These are phyloP conservation scores for Nematopogon swammerdamellus DNA, from an alignment of 2,888 invertebrate species.

Conservation along the genomic window DNA sequence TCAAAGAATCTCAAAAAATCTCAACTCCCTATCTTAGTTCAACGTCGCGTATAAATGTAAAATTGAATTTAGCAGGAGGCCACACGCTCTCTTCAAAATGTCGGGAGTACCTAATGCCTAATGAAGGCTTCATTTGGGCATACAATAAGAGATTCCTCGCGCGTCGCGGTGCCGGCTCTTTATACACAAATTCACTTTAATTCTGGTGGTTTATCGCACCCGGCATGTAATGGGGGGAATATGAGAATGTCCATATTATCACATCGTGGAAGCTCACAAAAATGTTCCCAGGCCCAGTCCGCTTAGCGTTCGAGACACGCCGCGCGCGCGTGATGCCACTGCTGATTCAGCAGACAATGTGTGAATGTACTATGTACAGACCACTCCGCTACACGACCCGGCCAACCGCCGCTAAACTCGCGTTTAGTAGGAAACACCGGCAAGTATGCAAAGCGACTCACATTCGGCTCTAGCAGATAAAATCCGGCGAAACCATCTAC, in stretches of 20 bases:
- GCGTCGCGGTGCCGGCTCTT: not conserved
- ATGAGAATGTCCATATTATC: slow-evolving; percentile 58
- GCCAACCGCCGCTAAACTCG: not conserved
- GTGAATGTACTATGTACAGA: not conserved
- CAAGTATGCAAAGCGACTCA: not conserved
- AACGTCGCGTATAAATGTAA: too few species aligned
- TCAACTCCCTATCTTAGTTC: too few species aligned
- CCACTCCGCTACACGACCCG: not conserved
- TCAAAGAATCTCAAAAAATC: too few species aligned
- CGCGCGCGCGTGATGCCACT: slow-evolving; percentile 36
- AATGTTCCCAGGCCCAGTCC: slow-evolving; percentile 52
- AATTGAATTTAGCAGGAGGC: too few species aligned
- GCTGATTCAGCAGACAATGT: not conserved
- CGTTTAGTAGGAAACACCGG: not conserved
- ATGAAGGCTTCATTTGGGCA: too few species aligned
- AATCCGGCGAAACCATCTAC: too few species aligned
- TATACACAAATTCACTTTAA: slow-evolving; percentile 40
- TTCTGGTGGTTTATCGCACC: slow-evolving; percentile 55
- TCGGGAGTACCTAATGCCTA: too few species aligned
- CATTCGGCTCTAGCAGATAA: not conserved
- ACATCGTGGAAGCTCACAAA: slow-evolving; percentile 54
- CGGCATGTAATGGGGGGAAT: slow-evolving; percentile 43
- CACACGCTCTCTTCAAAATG: too few species aligned
- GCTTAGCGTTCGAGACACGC: slow-evolving; percentile 48
- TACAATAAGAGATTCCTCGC: not conserved